Evolutionary conservation across 2,113 vertebrate species (phyloP).

Genomic region (Semnornis frantzii): DNA sequence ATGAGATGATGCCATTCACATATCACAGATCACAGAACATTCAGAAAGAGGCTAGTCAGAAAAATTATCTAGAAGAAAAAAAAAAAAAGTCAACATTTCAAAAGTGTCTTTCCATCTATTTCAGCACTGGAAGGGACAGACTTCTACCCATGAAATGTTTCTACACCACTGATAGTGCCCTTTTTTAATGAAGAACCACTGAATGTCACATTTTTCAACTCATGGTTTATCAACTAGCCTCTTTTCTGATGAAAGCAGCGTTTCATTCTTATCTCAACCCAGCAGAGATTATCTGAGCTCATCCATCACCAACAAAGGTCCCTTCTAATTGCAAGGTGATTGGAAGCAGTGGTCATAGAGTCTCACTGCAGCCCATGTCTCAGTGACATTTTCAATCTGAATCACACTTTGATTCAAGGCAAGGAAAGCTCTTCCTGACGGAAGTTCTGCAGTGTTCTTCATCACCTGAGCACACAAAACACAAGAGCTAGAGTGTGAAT

Average conservation of each 20-base stretch:
- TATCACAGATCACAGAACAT: neutral
- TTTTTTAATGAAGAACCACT: neutral
- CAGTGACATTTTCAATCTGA: constrained; percentile 37
- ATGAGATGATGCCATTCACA: neutral
- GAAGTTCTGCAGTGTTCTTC: constrained; percentile 10
- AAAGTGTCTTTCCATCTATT: neutral
- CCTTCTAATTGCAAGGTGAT: neutral
- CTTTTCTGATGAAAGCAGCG: neutral
- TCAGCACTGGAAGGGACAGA: neutral
- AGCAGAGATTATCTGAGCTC: neutral
- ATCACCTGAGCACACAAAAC: constrained; percentile 49
- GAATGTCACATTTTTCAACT: neutral
- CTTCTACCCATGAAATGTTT: neutral
- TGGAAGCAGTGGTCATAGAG: neutral
- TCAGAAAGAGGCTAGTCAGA: neutral
- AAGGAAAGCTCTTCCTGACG: neutral
- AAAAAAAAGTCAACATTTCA: neutral
- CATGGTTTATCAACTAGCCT: neutral
- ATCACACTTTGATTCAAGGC: constrained; percentile 15
- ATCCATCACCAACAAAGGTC: neutral
- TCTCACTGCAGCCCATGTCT: neutral
- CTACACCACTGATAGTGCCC: neutral
- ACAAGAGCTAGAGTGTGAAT: constrained; percentile 26
- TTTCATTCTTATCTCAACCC: neutral
- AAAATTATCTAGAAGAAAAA: neutral